phyloP scores from a whole-genome alignment of 1,140 invertebrate species.

The Drosophila orena region DNA sequence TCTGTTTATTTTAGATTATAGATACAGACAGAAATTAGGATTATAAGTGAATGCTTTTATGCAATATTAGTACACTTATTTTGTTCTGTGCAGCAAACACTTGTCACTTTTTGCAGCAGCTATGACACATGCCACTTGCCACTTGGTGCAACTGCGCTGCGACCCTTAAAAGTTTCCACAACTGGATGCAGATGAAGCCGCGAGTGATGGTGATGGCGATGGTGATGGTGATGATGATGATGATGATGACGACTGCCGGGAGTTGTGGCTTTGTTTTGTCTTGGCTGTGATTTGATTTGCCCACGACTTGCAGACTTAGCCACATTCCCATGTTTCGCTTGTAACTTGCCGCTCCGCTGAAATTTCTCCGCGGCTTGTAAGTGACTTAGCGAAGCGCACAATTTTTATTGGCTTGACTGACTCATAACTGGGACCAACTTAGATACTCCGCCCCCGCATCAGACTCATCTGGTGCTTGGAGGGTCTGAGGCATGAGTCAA shows the following conservation, averaged over 20 bases:
- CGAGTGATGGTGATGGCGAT: constrained; percentile 35
- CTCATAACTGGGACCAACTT: constrained; percentile 37
- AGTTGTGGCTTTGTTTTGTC: constrained; percentile 52
- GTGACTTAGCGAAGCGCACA: constrained; percentile 65
- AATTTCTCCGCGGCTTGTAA: constrained; percentile 58
- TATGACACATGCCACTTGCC: constrained; percentile 51
- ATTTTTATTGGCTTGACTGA: constrained; percentile 65
- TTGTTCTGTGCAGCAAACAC: constrained; percentile 16
- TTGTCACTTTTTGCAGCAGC: constrained; percentile 39
- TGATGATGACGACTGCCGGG: constrained; percentile 16
- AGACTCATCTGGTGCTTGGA: constrained; percentile 5
- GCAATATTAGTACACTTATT: background rate
- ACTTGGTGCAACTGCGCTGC: constrained; percentile 32
- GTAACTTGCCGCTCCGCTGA: constrained; percentile 48
- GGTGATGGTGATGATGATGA: constrained; percentile 34
- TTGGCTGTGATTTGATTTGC: constrained; percentile 63
- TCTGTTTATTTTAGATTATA: no score
- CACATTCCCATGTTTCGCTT: constrained; percentile 60
- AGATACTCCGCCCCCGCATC: constrained; percentile 10
- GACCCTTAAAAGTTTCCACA: constrained; percentile 57
- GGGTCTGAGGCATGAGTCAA: constrained; percentile 68
- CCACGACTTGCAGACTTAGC: constrained; percentile 63
- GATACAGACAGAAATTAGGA: no score
- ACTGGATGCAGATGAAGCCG: constrained; percentile 54
- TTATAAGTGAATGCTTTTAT: no score